A percentile compares a stretch with the other conserved stretches of the same genome.
Conservation (phyloP, 2,113 vertebrate species). For the Lagopus leucura region DNA sequence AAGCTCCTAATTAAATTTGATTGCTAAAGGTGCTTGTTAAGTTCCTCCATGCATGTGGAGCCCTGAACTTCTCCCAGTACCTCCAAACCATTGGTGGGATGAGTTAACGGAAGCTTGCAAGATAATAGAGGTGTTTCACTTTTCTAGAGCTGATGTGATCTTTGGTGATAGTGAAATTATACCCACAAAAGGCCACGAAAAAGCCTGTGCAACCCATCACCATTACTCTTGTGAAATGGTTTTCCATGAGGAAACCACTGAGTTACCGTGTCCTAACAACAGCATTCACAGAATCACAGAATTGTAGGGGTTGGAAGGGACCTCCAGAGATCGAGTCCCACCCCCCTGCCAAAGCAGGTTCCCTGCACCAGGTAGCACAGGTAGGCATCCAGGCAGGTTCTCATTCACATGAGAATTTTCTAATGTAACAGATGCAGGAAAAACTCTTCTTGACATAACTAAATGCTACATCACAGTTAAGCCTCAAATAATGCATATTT, state of each 20-base stretch:
- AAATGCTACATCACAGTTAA: too few species aligned
- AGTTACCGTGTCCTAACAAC: too few species aligned
- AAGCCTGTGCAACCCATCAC: rapidly evolving
- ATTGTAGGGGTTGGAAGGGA: too few species aligned
- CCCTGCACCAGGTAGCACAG: too few species aligned
- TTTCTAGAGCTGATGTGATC: not conserved
- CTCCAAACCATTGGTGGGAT: not conserved
- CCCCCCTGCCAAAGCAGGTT: too few species aligned
- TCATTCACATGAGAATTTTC: not conserved
- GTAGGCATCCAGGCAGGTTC: too few species aligned
- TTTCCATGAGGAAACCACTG: rapidly evolving
- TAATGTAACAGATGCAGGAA: not conserved
- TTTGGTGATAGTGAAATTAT: not conserved
- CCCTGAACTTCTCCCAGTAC: not conserved
- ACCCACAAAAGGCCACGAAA: not conserved
- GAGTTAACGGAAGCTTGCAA: not conserved
- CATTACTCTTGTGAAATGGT: not conserved
- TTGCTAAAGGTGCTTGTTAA: not conserved
- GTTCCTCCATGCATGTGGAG: not conserved
- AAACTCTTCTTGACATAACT: not conserved
- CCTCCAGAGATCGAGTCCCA: too few species aligned
- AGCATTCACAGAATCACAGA: not conserved
- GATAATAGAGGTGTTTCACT: not conserved
- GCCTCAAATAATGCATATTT: not conserved
- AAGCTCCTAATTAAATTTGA: not conserved